Percentiles rank a stretch among this genome's conserved stretches.
These are phyloP conservation scores for Osmoderma eremita DNA, from an alignment of 2,888 invertebrate genomes.

Conservation along the genomic window DNA sequence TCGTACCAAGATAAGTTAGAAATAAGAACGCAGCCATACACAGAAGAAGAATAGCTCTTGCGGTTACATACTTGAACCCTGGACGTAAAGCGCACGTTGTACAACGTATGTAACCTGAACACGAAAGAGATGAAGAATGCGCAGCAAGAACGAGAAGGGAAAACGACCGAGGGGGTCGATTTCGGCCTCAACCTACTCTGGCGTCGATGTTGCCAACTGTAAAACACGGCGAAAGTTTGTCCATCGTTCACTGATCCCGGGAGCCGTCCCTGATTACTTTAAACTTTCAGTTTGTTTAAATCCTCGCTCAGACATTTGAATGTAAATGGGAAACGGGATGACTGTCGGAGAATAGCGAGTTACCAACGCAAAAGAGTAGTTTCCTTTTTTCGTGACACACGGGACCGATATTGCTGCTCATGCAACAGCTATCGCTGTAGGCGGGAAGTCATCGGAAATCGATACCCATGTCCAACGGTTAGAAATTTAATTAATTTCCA, in stretches of 20 bases:
- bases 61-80: constrained; percentile 21
- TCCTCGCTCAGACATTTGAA: constrained; percentile 40
- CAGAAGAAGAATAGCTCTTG: constrained; percentile 21
- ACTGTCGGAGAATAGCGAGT: constrained; percentile 15
- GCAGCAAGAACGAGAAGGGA: not conserved
- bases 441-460: constrained; percentile 10
- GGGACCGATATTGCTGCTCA: constrained; percentile 38
- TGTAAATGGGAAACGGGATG: constrained; percentile 46
- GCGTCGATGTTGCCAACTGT: constrained; percentile 25
- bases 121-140: not conserved
- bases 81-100: constrained; percentile 3
- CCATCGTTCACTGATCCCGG: constrained; percentile 34
- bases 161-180: constrained; percentile 19
- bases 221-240: constrained; percentile 32
- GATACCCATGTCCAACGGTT: not conserved
- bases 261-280: constrained; percentile 41
- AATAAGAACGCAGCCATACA: constrained; percentile 26
- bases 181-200: constrained; percentile 16
- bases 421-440: not conserved
- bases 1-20: constrained; percentile 9
- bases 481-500: constrained; percentile 17
- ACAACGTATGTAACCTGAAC: not conserved
- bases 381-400: constrained; percentile 28
- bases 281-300: constrained; percentile 43
- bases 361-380: constrained; percentile 1